Percentiles rank a stretch among this genome's conserved stretches.
These are phyloP conservation scores for Formica exsecta DNA, from an alignment of 1,140 invertebrate species.

Conservation along the genomic window DNA sequence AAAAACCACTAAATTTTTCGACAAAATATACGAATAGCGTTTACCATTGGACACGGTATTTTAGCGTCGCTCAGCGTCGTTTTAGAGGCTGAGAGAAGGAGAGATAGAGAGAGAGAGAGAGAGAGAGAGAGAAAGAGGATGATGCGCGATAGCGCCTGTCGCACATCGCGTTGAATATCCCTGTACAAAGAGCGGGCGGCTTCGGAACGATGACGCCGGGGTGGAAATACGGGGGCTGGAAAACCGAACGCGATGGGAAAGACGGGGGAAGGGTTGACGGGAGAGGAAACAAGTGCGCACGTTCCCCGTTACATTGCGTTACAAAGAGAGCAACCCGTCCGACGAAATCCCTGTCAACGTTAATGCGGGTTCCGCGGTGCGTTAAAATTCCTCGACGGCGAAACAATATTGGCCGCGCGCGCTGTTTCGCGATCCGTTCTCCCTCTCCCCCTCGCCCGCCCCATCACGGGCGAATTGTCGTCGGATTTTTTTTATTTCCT, in stretches of 20 bases:
- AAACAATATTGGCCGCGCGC: slow-evolving; percentile 76
- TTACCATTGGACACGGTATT: slow-evolving; percentile 20
- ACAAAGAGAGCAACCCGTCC: slow-evolving; percentile 77
- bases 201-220: slow-evolving; percentile 61
- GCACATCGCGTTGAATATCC: slow-evolving; percentile 69
- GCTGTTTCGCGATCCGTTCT: slow-evolving; percentile 69
- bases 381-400: slow-evolving; percentile 75
- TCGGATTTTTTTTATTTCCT: neutral
- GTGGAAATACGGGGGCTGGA: slow-evolving; percentile 23
- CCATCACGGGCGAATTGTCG: slow-evolving; percentile 47
- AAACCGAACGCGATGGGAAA: slow-evolving; percentile 13
- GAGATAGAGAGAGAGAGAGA: neutral
- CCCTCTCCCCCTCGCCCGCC: neutral
- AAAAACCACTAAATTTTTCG: slow-evolving; percentile 37
- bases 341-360: slow-evolving; percentile 75
- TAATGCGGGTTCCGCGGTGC: slow-evolving; percentile 74
- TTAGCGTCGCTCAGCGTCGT: slow-evolving; percentile 34
- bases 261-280: neutral
- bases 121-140: neutral
- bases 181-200: slow-evolving; percentile 64
- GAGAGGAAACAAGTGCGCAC: slow-evolving; percentile 34
- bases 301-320: slow-evolving; percentile 76
- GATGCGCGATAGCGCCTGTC: slow-evolving; percentile 54
- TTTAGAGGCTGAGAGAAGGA: slow-evolving; percentile 24
- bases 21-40: slow-evolving; percentile 40